phyloP scores from a whole-genome alignment of 2,888 invertebrate species.

The Anagyrus pseudococci region DNA sequence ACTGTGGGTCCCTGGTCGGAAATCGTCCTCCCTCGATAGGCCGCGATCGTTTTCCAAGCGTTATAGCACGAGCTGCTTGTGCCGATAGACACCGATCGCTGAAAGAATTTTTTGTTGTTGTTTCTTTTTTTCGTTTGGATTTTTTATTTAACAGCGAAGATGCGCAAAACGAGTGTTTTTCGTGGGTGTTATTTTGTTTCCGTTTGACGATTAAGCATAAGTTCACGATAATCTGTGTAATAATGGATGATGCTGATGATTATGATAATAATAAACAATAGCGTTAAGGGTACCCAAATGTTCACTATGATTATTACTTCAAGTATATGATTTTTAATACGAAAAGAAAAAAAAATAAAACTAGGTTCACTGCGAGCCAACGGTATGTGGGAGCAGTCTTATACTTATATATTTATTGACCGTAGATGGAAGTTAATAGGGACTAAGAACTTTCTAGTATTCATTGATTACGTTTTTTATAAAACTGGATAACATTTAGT shows the following conservation, averaged over 20 bases:
- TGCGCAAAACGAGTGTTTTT: no score
- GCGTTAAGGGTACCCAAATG: slow-evolving; percentile 12
- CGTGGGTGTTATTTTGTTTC: no score
- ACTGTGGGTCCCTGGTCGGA: no score
- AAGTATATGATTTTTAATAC: slow-evolving; percentile 24
- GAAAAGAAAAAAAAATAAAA: no score
- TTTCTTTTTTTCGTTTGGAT: not conserved
- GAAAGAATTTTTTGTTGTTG: not conserved
- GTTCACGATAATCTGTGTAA: not conserved
- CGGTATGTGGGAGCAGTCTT: no score
- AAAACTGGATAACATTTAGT: slow-evolving; percentile 19
- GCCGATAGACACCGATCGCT: slow-evolving; percentile 10
- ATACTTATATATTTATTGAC: slow-evolving; percentile 10
- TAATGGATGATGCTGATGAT: not conserved
- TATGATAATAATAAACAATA: not conserved
- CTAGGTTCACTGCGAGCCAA: no score
- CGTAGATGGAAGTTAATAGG: no score
- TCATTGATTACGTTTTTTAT: slow-evolving; percentile 26
- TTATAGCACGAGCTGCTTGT: no score
- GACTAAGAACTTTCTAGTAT: slow-evolving; percentile 18
- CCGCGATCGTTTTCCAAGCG: no score
- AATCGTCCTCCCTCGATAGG: no score
- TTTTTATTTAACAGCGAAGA: not conserved
- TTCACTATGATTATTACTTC: slow-evolving; percentile 7
- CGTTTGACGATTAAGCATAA: no score